These are phyloP conservation scores for Sarcoramphus papa DNA, from an alignment of 2,797 vertebrate genomes.

Conservation along the genomic window DNA sequence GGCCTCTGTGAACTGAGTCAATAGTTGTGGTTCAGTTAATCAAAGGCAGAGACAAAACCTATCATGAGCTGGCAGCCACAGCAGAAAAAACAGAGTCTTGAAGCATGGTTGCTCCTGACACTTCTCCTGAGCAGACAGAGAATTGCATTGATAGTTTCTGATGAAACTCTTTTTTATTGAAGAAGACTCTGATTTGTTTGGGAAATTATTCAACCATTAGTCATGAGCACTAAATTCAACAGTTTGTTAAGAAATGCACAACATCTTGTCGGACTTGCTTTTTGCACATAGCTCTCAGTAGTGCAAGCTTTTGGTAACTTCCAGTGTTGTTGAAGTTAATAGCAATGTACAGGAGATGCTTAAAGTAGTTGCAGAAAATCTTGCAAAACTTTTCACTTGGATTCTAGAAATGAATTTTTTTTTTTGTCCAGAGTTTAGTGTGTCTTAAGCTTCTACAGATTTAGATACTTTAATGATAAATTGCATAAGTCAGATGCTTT, in stretches of 20 bases:
- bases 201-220: neutral
- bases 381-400: neutral
- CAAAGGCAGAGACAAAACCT: neutral
- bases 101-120: neutral
- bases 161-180: neutral
- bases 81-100: neutral
- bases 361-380: neutral
- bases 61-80: neutral
- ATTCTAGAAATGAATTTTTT: neutral
- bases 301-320: neutral
- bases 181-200: neutral
- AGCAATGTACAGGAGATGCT: neutral
- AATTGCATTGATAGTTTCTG: neutral
- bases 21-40: neutral
- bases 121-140: neutral
- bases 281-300: neutral
- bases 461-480: neutral
- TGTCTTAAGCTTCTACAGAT: neutral
- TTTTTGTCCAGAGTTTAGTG: neutral
- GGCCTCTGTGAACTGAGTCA: neutral
- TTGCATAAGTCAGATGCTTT: neutral
- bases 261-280: neutral
- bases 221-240: neutral
- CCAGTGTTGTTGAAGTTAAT: neutral
- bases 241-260: neutral